Conservation (phyloP, 2,113 vertebrate genomes). For the Pelobates fuscus region DNA sequence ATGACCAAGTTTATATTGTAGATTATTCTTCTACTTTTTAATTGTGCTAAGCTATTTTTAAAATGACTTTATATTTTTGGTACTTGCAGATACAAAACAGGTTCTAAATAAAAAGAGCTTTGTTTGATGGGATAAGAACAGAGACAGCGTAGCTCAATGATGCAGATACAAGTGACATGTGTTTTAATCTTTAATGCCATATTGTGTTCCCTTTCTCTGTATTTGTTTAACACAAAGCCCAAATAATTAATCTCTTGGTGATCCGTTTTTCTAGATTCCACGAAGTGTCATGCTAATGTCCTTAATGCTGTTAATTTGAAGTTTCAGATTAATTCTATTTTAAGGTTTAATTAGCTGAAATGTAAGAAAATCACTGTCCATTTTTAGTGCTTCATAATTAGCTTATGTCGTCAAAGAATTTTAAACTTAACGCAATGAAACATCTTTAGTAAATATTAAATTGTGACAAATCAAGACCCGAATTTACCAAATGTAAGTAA, state of each 20-base stretch:
- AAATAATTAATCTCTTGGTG: constrained; percentile 34
- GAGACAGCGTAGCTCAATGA: constrained; percentile 34
- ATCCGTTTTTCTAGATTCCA: constrained; percentile 32
- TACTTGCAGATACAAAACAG: neutral
- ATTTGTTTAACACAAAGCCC: constrained; percentile 42
- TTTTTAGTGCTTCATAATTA: neutral
- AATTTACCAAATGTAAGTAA: too few relatives aligned
- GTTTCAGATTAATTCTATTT: constrained; percentile 29
- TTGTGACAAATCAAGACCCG: too few relatives aligned
- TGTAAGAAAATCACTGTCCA: constrained; percentile 4
- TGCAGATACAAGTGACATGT: constrained; percentile 41
- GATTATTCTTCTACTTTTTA: neutral
- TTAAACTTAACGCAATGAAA: neutral
- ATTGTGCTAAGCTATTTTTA: neutral
- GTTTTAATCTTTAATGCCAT: constrained; percentile 43
- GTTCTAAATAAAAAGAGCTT: constrained; percentile 8
- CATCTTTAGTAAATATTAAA: too few relatives aligned
- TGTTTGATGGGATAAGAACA: neutral
- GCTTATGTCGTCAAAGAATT: neutral
- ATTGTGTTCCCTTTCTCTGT: constrained; percentile 36
- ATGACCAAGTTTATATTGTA: constrained; percentile 1
- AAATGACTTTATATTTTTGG: neutral
- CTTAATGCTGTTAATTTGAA: constrained; percentile 16
- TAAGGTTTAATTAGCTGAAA: constrained; percentile 36
- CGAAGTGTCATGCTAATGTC: constrained; percentile 21